Evolutionary conservation across 2,113 vertebrate genomes (phyloP).

Genomic region (Sceloporus tristichus): DNA sequence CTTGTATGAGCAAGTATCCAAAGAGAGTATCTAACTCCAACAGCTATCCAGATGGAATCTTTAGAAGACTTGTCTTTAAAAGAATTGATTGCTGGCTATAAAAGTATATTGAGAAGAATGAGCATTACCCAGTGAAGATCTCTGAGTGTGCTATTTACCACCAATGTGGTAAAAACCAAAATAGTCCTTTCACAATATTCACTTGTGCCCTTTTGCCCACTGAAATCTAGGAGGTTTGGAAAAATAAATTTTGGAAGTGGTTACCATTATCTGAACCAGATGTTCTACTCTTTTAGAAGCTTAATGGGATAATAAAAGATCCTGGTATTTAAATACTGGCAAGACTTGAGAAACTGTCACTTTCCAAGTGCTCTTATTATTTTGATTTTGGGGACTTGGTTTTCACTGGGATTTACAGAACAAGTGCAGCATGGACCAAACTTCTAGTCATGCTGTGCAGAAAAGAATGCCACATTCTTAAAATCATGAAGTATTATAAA

Average conservation of each 20-base stretch:
- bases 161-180: background rate
- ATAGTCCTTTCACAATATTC: background rate
- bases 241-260: conserved; percentile 68
- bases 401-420: background rate
- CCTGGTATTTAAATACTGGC: conserved; percentile 49
- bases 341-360: conserved; percentile 32
- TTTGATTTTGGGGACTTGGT: conserved; percentile 35
- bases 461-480: conserved; percentile 32
- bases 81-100: background rate
- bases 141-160: background rate
- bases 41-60: background rate
- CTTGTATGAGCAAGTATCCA: background rate
- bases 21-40: background rate
- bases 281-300: conserved; percentile 62
- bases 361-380: conserved; percentile 53
- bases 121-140: background rate
- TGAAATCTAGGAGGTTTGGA: conserved; percentile 30
- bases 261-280: conserved; percentile 74
- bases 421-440: background rate
- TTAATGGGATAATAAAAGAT: conserved; percentile 68
- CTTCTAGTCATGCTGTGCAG: background rate
- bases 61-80: background rate
- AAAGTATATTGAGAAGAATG: background rate
- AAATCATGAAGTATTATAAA: background rate
- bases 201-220: background rate